These are phyloP conservation scores for Tinea pellionella DNA, from an alignment of 2,888 invertebrate genomes.

Conservation along the genomic window DNA sequence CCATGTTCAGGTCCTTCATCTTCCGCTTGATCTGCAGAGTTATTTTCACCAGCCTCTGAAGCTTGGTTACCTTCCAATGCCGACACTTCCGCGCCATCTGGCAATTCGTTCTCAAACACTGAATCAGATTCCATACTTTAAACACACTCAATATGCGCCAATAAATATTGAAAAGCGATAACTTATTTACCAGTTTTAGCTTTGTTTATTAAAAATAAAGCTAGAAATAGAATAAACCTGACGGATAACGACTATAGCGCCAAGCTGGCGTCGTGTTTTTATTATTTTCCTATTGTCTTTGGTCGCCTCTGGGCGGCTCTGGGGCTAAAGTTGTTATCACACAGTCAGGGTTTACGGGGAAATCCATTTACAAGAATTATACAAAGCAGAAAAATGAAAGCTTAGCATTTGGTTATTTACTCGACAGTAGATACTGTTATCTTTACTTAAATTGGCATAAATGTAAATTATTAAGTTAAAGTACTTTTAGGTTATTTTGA, in stretches of 20 bases:
- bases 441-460: no score
- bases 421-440: no score
- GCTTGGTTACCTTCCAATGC: slow-evolving; percentile 48
- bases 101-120: slow-evolving; percentile 42
- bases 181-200: not conserved
- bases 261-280: slow-evolving; percentile 20
- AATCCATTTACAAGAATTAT: no score
- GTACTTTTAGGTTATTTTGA: no score
- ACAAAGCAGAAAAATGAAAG: no score
- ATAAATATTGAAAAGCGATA: slow-evolving; percentile 38
- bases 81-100: slow-evolving; percentile 64
- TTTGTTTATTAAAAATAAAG: not conserved
- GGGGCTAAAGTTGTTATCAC: no score
- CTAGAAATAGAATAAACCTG: not conserved
- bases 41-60: slow-evolving; percentile 45
- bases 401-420: no score
- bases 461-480: no score
- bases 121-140: slow-evolving; percentile 52
- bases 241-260: slow-evolving; percentile 23
- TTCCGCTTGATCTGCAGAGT: slow-evolving; percentile 42
- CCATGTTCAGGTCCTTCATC: slow-evolving; percentile 37
- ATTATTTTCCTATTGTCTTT: not conserved
- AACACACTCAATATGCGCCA: slow-evolving; percentile 20
- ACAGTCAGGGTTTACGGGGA: no score
- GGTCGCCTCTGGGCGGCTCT: no score